phyloP scores from a whole-genome alignment of 2,888 invertebrate genomes.

The Psylliodes chrysocephalus region DNA sequence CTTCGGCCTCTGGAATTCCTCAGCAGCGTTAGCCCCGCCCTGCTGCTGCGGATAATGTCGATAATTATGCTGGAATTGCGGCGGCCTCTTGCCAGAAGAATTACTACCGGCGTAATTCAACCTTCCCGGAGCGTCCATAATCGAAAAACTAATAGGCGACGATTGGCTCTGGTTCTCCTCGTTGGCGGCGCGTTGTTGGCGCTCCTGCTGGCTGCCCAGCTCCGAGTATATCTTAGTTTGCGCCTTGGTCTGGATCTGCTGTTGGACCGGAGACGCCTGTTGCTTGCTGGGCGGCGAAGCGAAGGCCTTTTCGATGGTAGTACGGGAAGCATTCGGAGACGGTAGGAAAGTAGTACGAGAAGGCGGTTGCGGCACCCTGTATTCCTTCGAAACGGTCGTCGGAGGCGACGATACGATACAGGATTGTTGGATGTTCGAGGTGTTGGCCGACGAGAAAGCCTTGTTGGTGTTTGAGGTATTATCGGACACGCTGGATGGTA shows the following conservation, averaged over 20 bases:
- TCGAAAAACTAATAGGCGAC: slow-evolving; percentile 80
- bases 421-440: slow-evolving; percentile 73
- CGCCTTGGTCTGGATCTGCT: slow-evolving; percentile 76
- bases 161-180: slow-evolving; percentile 72
- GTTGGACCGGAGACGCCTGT: slow-evolving; percentile 57
- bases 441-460: slow-evolving; percentile 60
- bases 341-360: slow-evolving; percentile 59
- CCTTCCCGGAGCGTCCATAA: slow-evolving; percentile 76
- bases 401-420: slow-evolving; percentile 79
- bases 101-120: slow-evolving; percentile 71
- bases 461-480: slow-evolving; percentile 55
- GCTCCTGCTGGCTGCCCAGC: slow-evolving; percentile 58
- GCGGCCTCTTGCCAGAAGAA: slow-evolving; percentile 66
- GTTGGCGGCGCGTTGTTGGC: slow-evolving; percentile 46
- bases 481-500: slow-evolving; percentile 70
- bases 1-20: slow-evolving; percentile 67
- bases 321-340: slow-evolving; percentile 58
- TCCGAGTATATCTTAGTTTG: slow-evolving; percentile 84
- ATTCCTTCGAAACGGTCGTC: slow-evolving; percentile 69
- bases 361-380: slow-evolving; percentile 70
- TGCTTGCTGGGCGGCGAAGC: slow-evolving; percentile 64
- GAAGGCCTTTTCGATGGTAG: slow-evolving; percentile 56
- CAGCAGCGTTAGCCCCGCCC: slow-evolving; percentile 62
- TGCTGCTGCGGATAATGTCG: slow-evolving; percentile 70
- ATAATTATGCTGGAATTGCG: slow-evolving; percentile 67